phyloP scores from a whole-genome alignment of 2,888 invertebrate species.

The Macrosoma leucophasiata region DNA sequence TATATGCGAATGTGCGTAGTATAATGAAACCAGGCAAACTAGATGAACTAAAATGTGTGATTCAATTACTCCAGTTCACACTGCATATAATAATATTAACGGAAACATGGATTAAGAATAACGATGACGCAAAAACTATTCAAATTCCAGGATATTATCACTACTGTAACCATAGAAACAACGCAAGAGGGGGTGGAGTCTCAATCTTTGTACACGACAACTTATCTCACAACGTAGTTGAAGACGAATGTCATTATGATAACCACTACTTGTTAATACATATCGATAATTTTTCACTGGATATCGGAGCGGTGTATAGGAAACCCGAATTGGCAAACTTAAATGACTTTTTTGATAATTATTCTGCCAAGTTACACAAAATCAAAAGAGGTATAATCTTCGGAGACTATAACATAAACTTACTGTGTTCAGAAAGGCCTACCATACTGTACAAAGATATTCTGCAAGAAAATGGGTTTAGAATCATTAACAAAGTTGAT shows the following conservation, averaged over 20 bases:
- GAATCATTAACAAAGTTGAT: constrained; percentile 19
- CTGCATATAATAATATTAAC: constrained; percentile 20
- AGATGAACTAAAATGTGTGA: constrained; percentile 15
- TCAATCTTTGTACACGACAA: constrained; percentile 25
- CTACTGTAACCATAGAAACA: constrained; percentile 23
- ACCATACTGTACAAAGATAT: constrained; percentile 11
- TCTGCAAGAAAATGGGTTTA: constrained; percentile 6
- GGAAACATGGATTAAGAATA: constrained; percentile 25
- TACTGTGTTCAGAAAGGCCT: constrained; percentile 1
- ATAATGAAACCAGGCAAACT: constrained; percentile 13
- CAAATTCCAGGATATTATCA: constrained; percentile 22
- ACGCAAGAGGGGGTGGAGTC: constrained; percentile 25
- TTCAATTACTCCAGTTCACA: constrained; percentile 7
- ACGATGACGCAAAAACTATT: constrained; percentile 15
- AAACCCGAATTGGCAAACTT: constrained; percentile 13
- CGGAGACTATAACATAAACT: constrained; percentile 15
- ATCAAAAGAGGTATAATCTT: constrained; percentile 13
- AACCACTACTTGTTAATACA: constrained; percentile 24
- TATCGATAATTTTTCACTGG: constrained; percentile 18
- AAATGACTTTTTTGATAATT: constrained; percentile 13
- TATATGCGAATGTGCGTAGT: constrained; percentile 18
- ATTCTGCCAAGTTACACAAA: constrained; percentile 6
- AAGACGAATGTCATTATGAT: constrained; percentile 19
- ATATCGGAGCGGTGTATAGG: constrained; percentile 19
- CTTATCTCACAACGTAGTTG: constrained; percentile 19